Conservation (phyloP, 53 echinoderm and acorn worm genomes). For the Hippasteria phrygiana region DNA sequence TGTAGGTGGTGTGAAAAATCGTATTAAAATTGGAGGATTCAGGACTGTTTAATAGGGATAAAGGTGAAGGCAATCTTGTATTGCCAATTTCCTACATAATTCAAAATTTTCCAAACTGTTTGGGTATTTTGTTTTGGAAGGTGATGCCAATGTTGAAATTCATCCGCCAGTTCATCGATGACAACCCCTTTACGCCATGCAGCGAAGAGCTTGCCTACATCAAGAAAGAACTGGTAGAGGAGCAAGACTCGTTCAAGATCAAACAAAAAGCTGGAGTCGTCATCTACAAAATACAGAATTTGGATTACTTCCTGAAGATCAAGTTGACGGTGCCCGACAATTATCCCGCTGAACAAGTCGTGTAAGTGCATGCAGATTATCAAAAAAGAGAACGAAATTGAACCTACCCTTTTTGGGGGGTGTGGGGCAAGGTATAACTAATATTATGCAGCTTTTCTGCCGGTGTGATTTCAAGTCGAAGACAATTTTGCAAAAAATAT, state of each 20-base stretch:
- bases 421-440: too few species aligned
- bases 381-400: too few species aligned
- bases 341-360: conserved; percentile 76
- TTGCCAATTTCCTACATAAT: too few species aligned
- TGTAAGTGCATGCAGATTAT: conserved; percentile 30
- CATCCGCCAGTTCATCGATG: conserved; percentile 86
- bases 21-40: too few species aligned
- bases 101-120: neutral
- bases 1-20: too few species aligned
- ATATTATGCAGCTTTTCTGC: too few species aligned
- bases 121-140: conserved; percentile 62
- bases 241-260: conserved; percentile 79
- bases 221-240: conserved; percentile 84
- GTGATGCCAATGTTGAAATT: conserved; percentile 85
- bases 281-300: conserved; percentile 71
- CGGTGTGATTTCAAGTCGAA: too few species aligned
- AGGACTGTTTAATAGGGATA: too few species aligned
- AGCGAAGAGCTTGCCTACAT: conserved; percentile 92
- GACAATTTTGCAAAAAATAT: too few species aligned
- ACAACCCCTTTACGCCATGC: conserved; percentile 94
- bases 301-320: conserved; percentile 83
- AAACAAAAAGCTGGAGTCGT: conserved; percentile 93
- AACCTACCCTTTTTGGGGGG: too few species aligned
- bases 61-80: too few species aligned
- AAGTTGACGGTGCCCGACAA: conserved; percentile 86